phyloP scores from a whole-genome alignment of 2,113 vertebrate species.

The Rhinoptilus africanus region DNA sequence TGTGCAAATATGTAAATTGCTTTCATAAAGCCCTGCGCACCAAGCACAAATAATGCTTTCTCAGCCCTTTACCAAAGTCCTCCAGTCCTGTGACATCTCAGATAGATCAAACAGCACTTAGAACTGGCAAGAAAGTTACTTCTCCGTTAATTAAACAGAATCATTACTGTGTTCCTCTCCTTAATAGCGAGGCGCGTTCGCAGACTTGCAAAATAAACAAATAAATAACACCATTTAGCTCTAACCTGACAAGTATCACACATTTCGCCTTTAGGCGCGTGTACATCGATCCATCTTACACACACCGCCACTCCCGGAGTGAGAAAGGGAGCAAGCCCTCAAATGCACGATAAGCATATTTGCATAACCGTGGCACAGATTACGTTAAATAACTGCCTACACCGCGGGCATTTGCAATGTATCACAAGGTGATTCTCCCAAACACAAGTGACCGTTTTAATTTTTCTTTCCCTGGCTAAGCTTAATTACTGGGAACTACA shows the following conservation, averaged over 20 bases:
- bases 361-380: neutral
- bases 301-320: neutral
- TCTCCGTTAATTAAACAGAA: slow-evolving; percentile 34
- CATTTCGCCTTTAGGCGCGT: neutral
- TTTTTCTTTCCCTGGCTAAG: neutral
- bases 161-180: neutral
- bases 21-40: neutral
- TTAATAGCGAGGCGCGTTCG: neutral
- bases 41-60: slow-evolving; percentile 49
- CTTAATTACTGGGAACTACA: neutral
- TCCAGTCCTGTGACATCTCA: neutral
- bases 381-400: neutral
- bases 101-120: slow-evolving; percentile 25
- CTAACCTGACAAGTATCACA: neutral
- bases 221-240: slow-evolving; percentile 13
- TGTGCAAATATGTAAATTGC: slow-evolving; percentile 62
- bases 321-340: neutral
- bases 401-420: neutral
- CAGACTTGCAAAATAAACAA: slow-evolving; percentile 21
- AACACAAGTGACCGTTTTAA: neutral
- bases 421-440: neutral
- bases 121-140: slow-evolving; percentile 28
- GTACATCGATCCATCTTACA: neutral
- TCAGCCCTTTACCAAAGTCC: slow-evolving; percentile 29
- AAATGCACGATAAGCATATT: neutral